Conservation (phyloP, 2,797 vertebrate species). For the Alauda arvensis region DNA sequence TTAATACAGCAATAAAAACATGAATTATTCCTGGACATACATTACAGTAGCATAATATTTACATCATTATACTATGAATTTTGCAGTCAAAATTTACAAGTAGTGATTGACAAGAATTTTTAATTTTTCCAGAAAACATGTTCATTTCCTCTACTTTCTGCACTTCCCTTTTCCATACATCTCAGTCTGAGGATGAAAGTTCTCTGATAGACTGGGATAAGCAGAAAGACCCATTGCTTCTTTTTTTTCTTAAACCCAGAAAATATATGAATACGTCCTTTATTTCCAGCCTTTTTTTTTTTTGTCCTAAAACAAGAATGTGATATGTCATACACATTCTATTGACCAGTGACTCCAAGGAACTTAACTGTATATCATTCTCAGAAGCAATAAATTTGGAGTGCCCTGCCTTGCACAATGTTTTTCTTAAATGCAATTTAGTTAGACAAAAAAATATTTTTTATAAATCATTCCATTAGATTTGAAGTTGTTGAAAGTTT, state of each 20-base stretch:
- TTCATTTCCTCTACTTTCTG: neutral
- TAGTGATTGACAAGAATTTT: neutral
- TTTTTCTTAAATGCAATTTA: neutral
- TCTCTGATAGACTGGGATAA: neutral
- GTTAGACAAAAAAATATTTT: neutral
- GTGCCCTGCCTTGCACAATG: fast-evolving
- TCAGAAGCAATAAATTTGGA: neutral
- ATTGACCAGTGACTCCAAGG: neutral
- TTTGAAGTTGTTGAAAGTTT: neutral
- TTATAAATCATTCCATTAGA: neutral
- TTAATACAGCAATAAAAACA: too few relatives aligned
- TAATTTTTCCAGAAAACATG: neutral
- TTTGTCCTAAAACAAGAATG: neutral
- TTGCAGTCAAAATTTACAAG: neutral
- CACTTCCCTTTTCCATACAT: neutral
- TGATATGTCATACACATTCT: neutral
- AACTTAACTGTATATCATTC: neutral
- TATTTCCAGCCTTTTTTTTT: neutral
- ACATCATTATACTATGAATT: neutral
- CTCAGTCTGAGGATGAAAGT: neutral
- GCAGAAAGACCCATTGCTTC: neutral
- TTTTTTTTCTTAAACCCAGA: neutral
- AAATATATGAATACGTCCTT: fast-evolving
- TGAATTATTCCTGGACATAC: too few relatives aligned
- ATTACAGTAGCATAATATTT: neutral